phyloP scores from a whole-genome alignment of 2,888 invertebrate species.

The Druceiella hillmani region DNA sequence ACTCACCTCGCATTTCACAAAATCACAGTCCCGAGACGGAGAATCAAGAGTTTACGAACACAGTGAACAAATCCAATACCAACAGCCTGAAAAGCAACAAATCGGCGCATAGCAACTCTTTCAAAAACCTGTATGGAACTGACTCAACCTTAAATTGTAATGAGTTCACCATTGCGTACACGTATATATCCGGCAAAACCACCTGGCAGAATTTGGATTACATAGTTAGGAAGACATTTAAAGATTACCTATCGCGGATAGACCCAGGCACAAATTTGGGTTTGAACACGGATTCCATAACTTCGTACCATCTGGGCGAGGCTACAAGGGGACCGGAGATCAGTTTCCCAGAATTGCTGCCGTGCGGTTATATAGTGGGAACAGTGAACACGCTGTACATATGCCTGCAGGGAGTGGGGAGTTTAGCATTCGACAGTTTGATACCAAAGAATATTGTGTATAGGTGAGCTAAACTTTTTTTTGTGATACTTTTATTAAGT shows the following conservation, averaged over 20 bases:
- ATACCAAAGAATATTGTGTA: slow-evolving; percentile 96
- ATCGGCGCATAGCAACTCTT: slow-evolving; percentile 48
- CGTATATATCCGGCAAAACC: slow-evolving; percentile 87
- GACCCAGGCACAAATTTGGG: slow-evolving; percentile 91
- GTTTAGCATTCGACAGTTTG: slow-evolving; percentile 90
- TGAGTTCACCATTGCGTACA: slow-evolving; percentile 80
- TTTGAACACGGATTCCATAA: slow-evolving; percentile 78
- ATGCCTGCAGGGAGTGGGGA: slow-evolving; percentile 81
- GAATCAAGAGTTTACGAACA: slow-evolving; percentile 39
- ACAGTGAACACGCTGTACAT: slow-evolving; percentile 82
- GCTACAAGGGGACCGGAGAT: slow-evolving; percentile 75
- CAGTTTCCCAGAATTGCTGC: slow-evolving; percentile 82
- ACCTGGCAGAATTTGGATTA: slow-evolving; percentile 94
- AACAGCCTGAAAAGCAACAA: slow-evolving; percentile 53
- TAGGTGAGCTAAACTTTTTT: slow-evolving; percentile 47
- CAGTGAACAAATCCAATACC: slow-evolving; percentile 47
- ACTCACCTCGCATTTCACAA: slow-evolving; percentile 43
- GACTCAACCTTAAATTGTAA: slow-evolving; percentile 56
- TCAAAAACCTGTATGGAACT: slow-evolving; percentile 47
- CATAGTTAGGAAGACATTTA: slow-evolving; percentile 86
- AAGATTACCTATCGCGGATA: slow-evolving; percentile 88
- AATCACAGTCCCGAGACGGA: slow-evolving; percentile 45
- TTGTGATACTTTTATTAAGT: slow-evolving; percentile 30
- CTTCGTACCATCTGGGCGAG: slow-evolving; percentile 91
- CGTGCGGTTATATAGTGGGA: slow-evolving; percentile 90